Conservation (phyloP, 2,113 vertebrate genomes). For the Tachysurus vachellii region DNA sequence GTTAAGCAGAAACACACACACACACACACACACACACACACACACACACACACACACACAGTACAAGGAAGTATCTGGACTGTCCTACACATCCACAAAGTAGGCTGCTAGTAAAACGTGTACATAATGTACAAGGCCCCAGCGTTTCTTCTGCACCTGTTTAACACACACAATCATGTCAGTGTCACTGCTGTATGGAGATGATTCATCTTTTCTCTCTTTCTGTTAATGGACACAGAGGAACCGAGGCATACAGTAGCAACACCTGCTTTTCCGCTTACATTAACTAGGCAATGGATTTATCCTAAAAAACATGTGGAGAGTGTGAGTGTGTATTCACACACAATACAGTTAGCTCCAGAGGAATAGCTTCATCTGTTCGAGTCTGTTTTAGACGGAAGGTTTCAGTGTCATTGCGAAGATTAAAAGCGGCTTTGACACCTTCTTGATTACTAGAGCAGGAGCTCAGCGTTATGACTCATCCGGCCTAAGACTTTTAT, state of each 20-base stretch:
- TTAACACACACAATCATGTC: background rate
- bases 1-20: too few species aligned
- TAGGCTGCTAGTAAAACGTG: background rate
- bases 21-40: too few species aligned
- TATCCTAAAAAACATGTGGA: background rate
- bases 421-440: constrained; percentile 32
- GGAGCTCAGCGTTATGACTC: constrained; percentile 38
- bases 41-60: background rate
- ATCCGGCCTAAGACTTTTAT: constrained; percentile 37
- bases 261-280: background rate
- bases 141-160: background rate
- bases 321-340: background rate
- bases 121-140: background rate
- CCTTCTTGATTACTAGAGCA: constrained; percentile 30
- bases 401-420: background rate
- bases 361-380: background rate
- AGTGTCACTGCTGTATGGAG: background rate
- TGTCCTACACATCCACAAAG: background rate
- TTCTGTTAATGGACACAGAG: background rate
- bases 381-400: background rate
- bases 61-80: background rate
- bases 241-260: background rate
- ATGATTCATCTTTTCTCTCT: background rate
- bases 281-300: background rate
- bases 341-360: background rate